Evolutionary conservation across 2,797 vertebrate genomes (phyloP), one percentile per base, ranked within the genome.

Genomic region (Brachyrhaphis roseni): DNA sequence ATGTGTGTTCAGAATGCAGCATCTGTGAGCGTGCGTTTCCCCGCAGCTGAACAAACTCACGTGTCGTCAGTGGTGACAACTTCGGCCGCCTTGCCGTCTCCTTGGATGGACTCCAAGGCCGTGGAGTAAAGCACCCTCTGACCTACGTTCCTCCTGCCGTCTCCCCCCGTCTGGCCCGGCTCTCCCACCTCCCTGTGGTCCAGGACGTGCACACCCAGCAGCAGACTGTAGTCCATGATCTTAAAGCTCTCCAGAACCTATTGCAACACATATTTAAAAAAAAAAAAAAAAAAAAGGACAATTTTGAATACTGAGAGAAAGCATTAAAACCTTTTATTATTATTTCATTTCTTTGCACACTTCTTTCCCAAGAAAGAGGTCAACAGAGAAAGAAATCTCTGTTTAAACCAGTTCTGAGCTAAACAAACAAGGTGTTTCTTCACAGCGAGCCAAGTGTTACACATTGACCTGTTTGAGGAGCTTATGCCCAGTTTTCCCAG

Each of bases 231-330:
- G 94, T 99, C 98, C 98, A 99, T 99, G 90, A 99, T 99, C 93
- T 99, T 99, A 93, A 99, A 99, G 87, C 98, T 99, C 95, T 99
- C 98, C 84, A 99, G 93, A 53, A 99, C 98, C 98, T 99, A 80
- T 23, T 34, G 18, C 71, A 57, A 80, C 77, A 86, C 28, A 90
- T 76, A 73, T 51, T 23, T 10, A 5, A 49, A 49, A 49, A 49
- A 8, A 49, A 49, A 49, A 2, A 23, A 26, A 82, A 71, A 77
- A 59, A 70, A 4, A 5, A n/a, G 13, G 26, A 57, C 1, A 28
- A n/a, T 68, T 68, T 41, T 68, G 11, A 10, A 68, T 43, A 70
- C 23, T 15, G 13, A 28, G 23, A 74, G 3, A 45, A 64, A 51
- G 72, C 31, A 75, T 43, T 8, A 84, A 68, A 64, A 73, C 10